Percentiles rank a stretch among this genome's conserved stretches.
Conservation (phyloP, 1,140 invertebrate species). For the Plodia interpunctella region DNA sequence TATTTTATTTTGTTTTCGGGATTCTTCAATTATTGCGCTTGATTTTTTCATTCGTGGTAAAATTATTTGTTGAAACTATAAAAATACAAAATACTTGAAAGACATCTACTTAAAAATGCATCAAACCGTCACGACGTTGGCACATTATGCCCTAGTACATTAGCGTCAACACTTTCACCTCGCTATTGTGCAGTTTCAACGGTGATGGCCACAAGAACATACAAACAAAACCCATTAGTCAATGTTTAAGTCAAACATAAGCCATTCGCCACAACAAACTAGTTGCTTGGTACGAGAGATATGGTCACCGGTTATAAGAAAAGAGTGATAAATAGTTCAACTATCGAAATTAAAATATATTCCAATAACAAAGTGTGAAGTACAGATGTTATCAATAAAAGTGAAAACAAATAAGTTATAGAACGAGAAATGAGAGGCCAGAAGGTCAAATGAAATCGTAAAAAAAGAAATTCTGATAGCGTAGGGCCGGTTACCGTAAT, state of each 20-base stretch:
- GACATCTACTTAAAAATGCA: not conserved
- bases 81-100: not conserved
- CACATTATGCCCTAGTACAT: conserved; percentile 19
- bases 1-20: not conserved
- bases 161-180: conserved; percentile 30
- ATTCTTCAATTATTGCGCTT: too few relatives aligned
- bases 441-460: conserved; percentile 14
- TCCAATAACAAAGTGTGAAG: conserved; percentile 9
- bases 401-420: conserved; percentile 15
- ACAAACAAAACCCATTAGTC: conserved; percentile 19
- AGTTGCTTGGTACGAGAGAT: not conserved
- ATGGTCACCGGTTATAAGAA: not conserved
- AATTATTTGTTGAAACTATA: too few relatives aligned
- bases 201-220: conserved; percentile 7
- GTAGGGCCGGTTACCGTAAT: conserved; percentile 7
- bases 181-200: conserved; percentile 17
- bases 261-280: conserved; percentile 14
- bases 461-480: conserved; percentile 13
- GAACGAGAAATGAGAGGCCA: conserved; percentile 11
- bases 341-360: conserved; percentile 6
- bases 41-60: too few relatives aligned
- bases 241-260: conserved; percentile 13
- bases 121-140: not conserved
- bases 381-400: conserved; percentile 7
- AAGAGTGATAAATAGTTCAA: conserved; percentile 7